Base-by-base conservation (phyloP, 2,113 vertebrate genomes). In the Scatophagus argus region DNA sequence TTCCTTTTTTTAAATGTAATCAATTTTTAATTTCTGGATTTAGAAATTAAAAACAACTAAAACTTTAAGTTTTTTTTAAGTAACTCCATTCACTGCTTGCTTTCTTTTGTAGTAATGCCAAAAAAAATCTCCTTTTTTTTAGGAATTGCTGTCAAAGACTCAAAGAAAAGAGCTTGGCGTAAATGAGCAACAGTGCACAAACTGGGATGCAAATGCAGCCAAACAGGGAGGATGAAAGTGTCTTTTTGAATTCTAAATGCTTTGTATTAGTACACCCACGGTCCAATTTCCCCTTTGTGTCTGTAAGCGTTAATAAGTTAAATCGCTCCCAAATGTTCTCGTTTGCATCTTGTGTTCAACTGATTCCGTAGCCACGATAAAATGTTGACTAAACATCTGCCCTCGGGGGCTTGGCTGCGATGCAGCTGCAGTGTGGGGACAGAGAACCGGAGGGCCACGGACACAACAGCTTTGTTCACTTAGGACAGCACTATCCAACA, bases 261-360 rank as follows among this genome's bases (percentile, higher is more conserved):
- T 8, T 68, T 49, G 5, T 44, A 25, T 66, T 56, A 65, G 7
- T 46, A 65, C 36, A 13, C 16, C 3, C 29, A 58, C 13, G 29
- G 60, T 46, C 19, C 52, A 65, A 23, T 69, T 79, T 32, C 56
- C 41, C 38, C 46, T 39, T 11, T 23, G 7, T 17, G 59, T 32
- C 46, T 77, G 16, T 55, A 10, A 43, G 44, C 17, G 25, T 55
- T 14, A n/a, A 29, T 31, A 32, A 27, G 36, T 65, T 49, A 64
- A 83, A 84, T 76, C 9, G 14, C 25, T 81, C 49, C 43, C 61
- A 84, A 68, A 77, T 84, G 64, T 68, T 47, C 0, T n/a, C 49
- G n/a, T 67, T 72, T 43, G 31, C 49, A 8, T 73, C 2, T 2
- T 56, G 67, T 54, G 38, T 44, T 36, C 25, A 52, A 46, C 66